Percentiles rank a stretch among this genome's conserved stretches.
Evolutionary conservation across 2,888 invertebrate genomes (phyloP).

Genomic region (Gonocerus acuteangulatus): DNA sequence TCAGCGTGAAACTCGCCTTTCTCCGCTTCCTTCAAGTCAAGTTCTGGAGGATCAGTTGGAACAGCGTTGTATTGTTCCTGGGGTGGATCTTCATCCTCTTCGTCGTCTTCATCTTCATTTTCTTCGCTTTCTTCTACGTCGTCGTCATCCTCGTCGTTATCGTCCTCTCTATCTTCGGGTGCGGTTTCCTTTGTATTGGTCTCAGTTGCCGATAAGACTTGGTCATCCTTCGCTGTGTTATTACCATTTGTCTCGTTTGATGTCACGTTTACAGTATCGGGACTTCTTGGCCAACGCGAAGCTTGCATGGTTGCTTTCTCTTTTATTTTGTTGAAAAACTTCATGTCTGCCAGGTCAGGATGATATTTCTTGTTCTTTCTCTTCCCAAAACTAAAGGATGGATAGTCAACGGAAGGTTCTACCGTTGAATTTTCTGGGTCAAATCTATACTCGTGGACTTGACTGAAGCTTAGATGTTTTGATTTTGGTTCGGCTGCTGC

Average conservation of each 20-base stretch:
- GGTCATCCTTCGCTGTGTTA: not conserved
- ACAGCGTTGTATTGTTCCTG: constrained; percentile 40
- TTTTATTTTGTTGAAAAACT: constrained; percentile 6
- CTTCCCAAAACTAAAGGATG: constrained; percentile 15
- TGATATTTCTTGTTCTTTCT: constrained; percentile 31
- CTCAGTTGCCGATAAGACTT: not conserved
- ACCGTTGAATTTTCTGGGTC: constrained; percentile 43
- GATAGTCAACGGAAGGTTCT: constrained; percentile 46
- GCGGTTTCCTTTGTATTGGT: constrained; percentile 38
- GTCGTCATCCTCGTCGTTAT: constrained; percentile 33
- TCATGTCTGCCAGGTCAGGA: constrained; percentile 25
- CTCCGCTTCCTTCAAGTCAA: constrained; percentile 23
- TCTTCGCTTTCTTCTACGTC: constrained; percentile 34
- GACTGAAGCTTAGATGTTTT: constrained; percentile 59
- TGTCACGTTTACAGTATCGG: not conserved
- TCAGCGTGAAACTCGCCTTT: constrained; percentile 57
- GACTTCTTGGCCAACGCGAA: constrained; percentile 14
- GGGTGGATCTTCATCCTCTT: constrained; percentile 38
- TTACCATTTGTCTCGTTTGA: constrained; percentile 38
- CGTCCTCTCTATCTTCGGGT: constrained; percentile 27
- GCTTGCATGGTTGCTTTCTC: constrained; percentile 15
- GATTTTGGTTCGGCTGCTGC: constrained; percentile 59
- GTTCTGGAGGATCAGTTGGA: constrained; percentile 41
- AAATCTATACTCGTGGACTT: constrained; percentile 22
- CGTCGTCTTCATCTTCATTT: constrained; percentile 37